Conservation (phyloP, 1,140 invertebrate genomes). For the Psix sp. region DNA sequence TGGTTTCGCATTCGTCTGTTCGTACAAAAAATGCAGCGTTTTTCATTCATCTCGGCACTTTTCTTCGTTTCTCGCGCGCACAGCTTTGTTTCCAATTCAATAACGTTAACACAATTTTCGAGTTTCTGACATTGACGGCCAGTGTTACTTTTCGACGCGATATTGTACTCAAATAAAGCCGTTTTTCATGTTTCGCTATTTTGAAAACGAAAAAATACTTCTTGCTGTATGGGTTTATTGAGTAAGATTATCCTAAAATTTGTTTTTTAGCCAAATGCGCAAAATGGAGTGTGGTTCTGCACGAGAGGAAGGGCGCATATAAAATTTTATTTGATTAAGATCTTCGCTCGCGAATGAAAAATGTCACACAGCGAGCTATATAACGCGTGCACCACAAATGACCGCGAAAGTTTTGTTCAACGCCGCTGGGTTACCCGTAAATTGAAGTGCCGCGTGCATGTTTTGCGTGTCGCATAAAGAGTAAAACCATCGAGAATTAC, state of each 20-base stretch:
- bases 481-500: constrained; percentile 77
- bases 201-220: too few species aligned
- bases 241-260: too few species aligned
- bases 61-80: too few species aligned
- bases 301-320: constrained; percentile 32
- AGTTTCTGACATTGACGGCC: not conserved
- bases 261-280: too few species aligned
- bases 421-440: constrained; percentile 71
- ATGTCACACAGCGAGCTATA: constrained; percentile 62
- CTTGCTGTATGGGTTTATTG: too few species aligned
- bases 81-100: too few species aligned
- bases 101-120: too few species aligned
- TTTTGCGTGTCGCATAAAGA: constrained; percentile 76
- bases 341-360: constrained; percentile 55
- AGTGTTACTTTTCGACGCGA: too few species aligned
- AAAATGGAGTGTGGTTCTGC: constrained; percentile 40
- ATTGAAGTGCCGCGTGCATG: constrained; percentile 73
- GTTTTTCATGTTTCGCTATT: too few species aligned
- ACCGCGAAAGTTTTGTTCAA: constrained; percentile 75
- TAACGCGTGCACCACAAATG: constrained; percentile 73
- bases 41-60: constrained; percentile 7
- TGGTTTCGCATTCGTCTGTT: constrained; percentile 32
- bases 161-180: too few species aligned
- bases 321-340: constrained; percentile 40
- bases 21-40: constrained; percentile 3